Conservation (phyloP, 2,113 vertebrate genomes). For the Brachyhypopomus gauderio region DNA sequence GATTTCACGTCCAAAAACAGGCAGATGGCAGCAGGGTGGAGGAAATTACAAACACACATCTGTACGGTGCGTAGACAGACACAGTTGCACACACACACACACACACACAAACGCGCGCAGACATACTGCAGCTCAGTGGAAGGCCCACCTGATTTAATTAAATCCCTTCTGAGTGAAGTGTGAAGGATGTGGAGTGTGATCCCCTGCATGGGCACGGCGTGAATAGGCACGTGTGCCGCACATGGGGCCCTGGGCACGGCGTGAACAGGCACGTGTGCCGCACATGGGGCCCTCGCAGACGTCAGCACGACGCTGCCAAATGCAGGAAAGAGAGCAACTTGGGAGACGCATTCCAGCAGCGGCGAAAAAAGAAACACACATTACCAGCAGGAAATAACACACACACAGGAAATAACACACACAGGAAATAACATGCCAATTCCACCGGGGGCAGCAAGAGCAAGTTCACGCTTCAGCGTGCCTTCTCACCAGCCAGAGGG, state of each 20-base stretch:
- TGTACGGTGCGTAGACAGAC: constrained; percentile 32
- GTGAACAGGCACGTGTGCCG: constrained; percentile 17
- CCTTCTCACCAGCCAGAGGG: constrained; percentile 17
- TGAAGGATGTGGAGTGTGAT: constrained; percentile 29
- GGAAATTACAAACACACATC: constrained; percentile 55
- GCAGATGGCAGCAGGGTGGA: constrained; percentile 46
- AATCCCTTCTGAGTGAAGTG: constrained; percentile 33
- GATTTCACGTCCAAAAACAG: constrained; percentile 51
- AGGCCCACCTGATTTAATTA: constrained; percentile 23
- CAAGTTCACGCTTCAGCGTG: background rate
- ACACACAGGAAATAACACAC: too few species aligned
- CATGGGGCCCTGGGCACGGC: background rate
- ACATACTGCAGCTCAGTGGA: constrained; percentile 8
- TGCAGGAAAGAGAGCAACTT: constrained; percentile 7
- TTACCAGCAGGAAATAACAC: constrained; percentile 28
- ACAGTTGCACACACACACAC: background rate
- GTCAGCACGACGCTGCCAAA: background rate
- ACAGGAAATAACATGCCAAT: constrained; percentile 26
- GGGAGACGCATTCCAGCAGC: constrained; percentile 32
- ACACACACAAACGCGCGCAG: constrained; percentile 4
- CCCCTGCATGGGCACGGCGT: background rate
- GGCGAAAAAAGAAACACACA: background rate
- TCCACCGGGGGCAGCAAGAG: constrained; percentile 13
- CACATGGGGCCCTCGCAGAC: background rate
- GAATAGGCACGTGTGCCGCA: constrained; percentile 14